Base-by-base conservation (phyloP, 2,113 vertebrate genomes). In the Callocephalon fimbriatum region DNA sequence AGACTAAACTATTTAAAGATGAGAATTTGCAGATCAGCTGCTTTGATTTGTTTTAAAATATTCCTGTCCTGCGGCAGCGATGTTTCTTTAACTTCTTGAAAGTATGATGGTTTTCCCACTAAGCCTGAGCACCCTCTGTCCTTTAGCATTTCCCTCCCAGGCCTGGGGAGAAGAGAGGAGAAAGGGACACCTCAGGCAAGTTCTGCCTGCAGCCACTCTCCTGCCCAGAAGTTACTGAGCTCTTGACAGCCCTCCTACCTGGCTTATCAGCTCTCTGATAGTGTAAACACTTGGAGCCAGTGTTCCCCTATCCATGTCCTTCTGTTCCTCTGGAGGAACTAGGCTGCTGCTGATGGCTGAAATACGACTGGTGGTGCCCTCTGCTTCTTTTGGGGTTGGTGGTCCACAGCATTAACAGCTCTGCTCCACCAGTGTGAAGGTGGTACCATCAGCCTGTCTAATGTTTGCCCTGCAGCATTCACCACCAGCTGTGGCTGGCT, bases 241-340 rank as follows among this genome's bases (percentile, higher is more conserved):
- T 73, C 53, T 80, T 70, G 37, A 45, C 68, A 83, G 44, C 54
- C 12, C 45, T 86, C n/a, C 26, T 42, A 4, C 32, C 45, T 17
- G 6, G 23, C 10, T 75, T 42, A 26, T 16, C 40, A 71, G 19
- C 48, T 91, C 58, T 51, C 35, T 53, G 59, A 38, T 9, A 15
- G 40, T 4, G 26, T 66, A 48, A 74, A 15, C 1, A 3, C 16
- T 51, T 80, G 62, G 18, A 70, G n/a, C 4, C 32, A 26, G 37
- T 37, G 65, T 58, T 66, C 12, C 6, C 25, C 0, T 0, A 0
- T 32, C 0, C 0, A 11, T 45, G 29, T 73, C 14, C 16, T 16
- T 59, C 48, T 15, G 17, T 32, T 67, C 53, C 58, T 88, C 56
- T 44, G 40, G 50, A 81, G 44, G 78, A 86, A 8, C 8, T 9